Conservation (phyloP, 2,113 vertebrate species). For the Cavia aperea region DNA sequence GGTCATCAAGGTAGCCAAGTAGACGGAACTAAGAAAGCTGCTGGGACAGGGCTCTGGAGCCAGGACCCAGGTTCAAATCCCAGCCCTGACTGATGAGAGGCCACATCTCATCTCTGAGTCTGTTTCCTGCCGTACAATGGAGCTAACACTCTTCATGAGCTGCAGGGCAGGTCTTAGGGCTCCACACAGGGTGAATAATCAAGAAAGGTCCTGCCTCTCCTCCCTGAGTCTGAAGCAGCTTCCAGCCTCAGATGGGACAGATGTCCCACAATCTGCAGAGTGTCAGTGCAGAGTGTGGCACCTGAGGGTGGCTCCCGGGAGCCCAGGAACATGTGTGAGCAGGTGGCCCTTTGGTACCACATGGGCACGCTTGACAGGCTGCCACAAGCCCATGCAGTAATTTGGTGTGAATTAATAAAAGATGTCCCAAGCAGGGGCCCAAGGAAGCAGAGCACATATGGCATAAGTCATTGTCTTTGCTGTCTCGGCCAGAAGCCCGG, state of each 20-base stretch:
- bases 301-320: background rate
- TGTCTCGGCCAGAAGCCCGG: background rate
- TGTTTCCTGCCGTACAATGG: background rate
- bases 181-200: rapidly evolving
- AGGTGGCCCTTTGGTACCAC: background rate
- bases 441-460: rapidly evolving
- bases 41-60: background rate
- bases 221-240: background rate
- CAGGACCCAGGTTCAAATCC: background rate
- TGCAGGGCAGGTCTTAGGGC: background rate
- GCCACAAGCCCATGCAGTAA: background rate
- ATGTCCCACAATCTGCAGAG: background rate
- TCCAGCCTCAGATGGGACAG: background rate
- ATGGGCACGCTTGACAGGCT: background rate
- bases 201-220: background rate
- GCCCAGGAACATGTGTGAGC: background rate
- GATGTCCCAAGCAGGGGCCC: background rate
- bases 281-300: rapidly evolving
- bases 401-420: background rate
- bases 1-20: rapidly evolving
- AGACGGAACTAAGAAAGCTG: background rate
- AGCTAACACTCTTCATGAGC: rapidly evolving
- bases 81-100: background rate
- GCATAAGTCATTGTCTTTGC: rapidly evolving
- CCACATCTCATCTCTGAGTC: background rate